Conservation (phyloP, 1,140 invertebrate genomes). For the Philopotamus ludificatus region DNA sequence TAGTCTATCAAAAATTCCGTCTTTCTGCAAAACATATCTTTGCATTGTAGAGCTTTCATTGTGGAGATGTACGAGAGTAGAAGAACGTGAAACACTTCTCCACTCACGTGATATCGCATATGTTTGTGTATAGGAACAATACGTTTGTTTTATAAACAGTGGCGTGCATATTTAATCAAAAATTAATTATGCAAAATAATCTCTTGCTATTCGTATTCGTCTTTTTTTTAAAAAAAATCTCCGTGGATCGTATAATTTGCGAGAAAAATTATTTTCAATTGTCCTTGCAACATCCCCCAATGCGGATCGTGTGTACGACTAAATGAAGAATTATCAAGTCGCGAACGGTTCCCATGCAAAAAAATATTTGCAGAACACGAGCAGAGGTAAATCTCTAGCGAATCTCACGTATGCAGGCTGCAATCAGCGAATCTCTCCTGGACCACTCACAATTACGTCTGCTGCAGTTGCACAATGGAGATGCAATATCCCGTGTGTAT, state of each 20-base stretch:
- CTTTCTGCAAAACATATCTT: conserved; percentile 31
- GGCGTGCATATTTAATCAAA: too few species aligned
- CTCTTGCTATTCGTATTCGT: too few species aligned
- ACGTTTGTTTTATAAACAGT: too few species aligned
- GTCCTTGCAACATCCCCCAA: not conserved
- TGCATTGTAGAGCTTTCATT: conserved; percentile 25
- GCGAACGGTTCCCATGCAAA: not conserved
- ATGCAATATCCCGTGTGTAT: conserved; percentile 7
- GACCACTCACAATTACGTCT: conserved; percentile 26
- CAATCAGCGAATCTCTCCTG: conserved; percentile 26
- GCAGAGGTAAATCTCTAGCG: conserved; percentile 16
- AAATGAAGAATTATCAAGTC: not conserved
- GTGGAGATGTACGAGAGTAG: not conserved
- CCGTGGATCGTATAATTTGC: not conserved
- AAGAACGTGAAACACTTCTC: not conserved
- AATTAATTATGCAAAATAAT: too few species aligned
- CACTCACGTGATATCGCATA: conserved; percentile 1
- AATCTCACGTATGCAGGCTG: conserved; percentile 26
- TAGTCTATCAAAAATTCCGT: conserved; percentile 42
- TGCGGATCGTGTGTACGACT: not conserved
- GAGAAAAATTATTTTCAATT: not conserved
- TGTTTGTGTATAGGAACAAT: too few species aligned
- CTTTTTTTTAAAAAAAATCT: too few species aligned
- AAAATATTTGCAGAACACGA: conserved; percentile 4
- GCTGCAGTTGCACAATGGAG: conserved; percentile 15